Percentiles rank a stretch among this genome's conserved stretches.
phyloP scores from a whole-genome alignment of 1,140 invertebrate species.

The Chelonus insularis region DNA sequence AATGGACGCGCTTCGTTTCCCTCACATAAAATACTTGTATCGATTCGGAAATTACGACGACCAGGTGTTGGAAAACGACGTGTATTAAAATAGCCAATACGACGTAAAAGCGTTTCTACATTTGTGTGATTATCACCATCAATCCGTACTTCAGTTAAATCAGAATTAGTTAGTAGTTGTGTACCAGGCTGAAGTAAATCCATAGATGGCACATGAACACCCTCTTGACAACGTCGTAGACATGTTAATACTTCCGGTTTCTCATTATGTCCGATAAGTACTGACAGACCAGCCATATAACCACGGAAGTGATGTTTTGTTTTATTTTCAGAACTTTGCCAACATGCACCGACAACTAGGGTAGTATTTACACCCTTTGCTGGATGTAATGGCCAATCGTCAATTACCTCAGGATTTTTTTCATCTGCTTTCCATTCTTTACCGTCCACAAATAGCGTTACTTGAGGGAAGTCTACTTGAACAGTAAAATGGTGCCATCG shows the following conservation, averaged over 20 bases:
- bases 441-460: slow-evolving; percentile 89
- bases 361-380: slow-evolving; percentile 93
- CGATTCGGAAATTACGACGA: slow-evolving; percentile 81
- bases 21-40: slow-evolving; percentile 74
- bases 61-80: slow-evolving; percentile 91
- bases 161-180: slow-evolving; percentile 72
- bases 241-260: slow-evolving; percentile 80
- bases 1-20: slow-evolving; percentile 49
- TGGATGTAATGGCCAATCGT: slow-evolving; percentile 99
- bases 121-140: slow-evolving; percentile 88
- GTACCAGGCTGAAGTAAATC: slow-evolving; percentile 76
- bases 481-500: slow-evolving; percentile 98
- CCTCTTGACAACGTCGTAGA: slow-evolving; percentile 84
- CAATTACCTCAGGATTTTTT: slow-evolving; percentile 94
- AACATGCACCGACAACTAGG: slow-evolving; percentile 93
- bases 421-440: slow-evolving; percentile 75
- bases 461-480: slow-evolving; percentile 87
- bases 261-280: slow-evolving; percentile 79
- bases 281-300: slow-evolving; percentile 83
- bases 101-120: slow-evolving; percentile 82
- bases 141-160: slow-evolving; percentile 88
- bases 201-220: slow-evolving; percentile 75
- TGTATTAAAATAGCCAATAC: slow-evolving; percentile 89
- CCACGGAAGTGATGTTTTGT: slow-evolving; percentile 88
- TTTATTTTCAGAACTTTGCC: slow-evolving; percentile 90